Evolutionary conservation across 2,113 vertebrate species (phyloP), one percentile per base, ranked within the genome.

Genomic region (Acanthisitta chloris): DNA sequence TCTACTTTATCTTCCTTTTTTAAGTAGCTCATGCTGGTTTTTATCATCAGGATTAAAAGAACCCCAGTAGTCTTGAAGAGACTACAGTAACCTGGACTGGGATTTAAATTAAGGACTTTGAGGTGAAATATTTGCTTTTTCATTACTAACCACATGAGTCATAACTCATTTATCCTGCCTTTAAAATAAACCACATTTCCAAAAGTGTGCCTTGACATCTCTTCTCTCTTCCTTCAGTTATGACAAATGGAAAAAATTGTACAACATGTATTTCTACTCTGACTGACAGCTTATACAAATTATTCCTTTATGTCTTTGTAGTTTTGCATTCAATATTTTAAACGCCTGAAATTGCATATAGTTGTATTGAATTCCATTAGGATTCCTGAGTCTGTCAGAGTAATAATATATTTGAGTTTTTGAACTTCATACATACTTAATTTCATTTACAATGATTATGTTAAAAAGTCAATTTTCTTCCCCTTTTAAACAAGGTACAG

Each of bases 271-370:
- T 87, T 89, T 85, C 65, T 72, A 59, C n/a, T 84, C 64, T 91
- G 85, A 96, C 21, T 90, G 91, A 94, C 91, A 96, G 86, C 34
- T 96, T 89, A 76, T 45, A 89, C 66, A 92, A 96, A 87, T 91
- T 85, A 64, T 89, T 95, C 54, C 91, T 96, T 91, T 91, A 87
- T 34, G 45, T 87, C 81, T 91, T 90, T 65, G 36, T 71, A 83
- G 38, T 66, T 90, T 91, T 72, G 86, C 46, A 55, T 82, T 79
- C 62, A 94, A 89, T 92, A 94, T 95, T 96, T 83, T 89, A 89
- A 90, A 92, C 73, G 74, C 43, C 17, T 88, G 43, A 94, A 93
- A 67, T 79, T 93, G 46, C 80, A 83, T 48, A 76, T 17, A 57
- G 66, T 40, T 81, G 34, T 33, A 74, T 45, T 73, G 58, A 91